phyloP scores from a whole-genome alignment of 2,797 vertebrate species.

The Sternotherus odoratus region DNA sequence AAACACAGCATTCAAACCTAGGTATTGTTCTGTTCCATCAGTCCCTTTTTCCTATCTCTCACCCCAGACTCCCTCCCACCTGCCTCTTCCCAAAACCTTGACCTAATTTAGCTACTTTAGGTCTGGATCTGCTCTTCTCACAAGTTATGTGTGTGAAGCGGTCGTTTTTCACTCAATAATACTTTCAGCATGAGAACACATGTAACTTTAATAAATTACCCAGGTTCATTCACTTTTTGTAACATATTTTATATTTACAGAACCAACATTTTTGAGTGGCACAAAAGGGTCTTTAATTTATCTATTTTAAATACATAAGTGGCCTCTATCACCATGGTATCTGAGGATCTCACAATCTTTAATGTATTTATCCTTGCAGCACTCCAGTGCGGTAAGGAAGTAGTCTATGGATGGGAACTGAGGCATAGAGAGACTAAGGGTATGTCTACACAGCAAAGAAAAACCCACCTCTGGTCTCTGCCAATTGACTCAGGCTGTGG shows the following conservation, averaged over 20 bases:
- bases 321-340: neutral
- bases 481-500: no score
- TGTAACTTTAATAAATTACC: neutral
- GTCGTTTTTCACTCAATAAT: neutral
- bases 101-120: neutral
- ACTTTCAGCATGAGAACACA: neutral
- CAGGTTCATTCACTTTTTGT: neutral
- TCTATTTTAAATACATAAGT: neutral
- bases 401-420: neutral
- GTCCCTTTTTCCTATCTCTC: neutral
- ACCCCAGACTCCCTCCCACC: neutral
- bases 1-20: neutral
- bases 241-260: constrained; percentile 4
- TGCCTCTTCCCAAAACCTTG: neutral
- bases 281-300: neutral
- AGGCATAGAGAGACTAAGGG: neutral
- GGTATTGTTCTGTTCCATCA: neutral
- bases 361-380: neutral
- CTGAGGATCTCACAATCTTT: neutral
- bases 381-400: neutral
- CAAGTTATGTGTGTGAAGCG: neutral
- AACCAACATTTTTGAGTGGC: neutral
- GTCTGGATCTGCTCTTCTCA: neutral
- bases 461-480: neutral
- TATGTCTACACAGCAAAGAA: neutral